A percentile compares a stretch with the other conserved stretches of the same genome.
Evolutionary conservation across 2,888 invertebrate genomes (phyloP).

Genomic region (Brenthis ino): DNA sequence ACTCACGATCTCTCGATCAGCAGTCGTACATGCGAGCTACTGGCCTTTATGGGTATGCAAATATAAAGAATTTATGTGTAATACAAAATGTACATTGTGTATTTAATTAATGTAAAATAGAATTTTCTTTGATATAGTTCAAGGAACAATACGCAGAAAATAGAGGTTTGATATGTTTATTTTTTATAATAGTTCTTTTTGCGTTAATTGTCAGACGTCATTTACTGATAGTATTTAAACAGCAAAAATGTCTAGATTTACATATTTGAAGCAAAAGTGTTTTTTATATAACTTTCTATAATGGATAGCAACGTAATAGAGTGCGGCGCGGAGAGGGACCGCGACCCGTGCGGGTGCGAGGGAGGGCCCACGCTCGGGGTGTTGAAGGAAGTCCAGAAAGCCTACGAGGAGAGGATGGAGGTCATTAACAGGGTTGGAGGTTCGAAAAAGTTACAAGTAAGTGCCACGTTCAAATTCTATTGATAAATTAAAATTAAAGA

Average conservation of each 20-base stretch:
- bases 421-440: slow-evolving; percentile 77
- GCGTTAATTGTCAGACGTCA: no score
- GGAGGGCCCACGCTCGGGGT: slow-evolving; percentile 68
- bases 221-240: background rate
- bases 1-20: no score
- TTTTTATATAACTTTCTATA: background rate
- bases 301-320: slow-evolving; percentile 47
- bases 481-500: background rate
- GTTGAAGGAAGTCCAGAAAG: slow-evolving; percentile 82
- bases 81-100: no score
- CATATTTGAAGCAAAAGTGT: slow-evolving; percentile 22
- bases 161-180: no score
- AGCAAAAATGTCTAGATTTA: slow-evolving; percentile 8
- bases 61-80: no score
- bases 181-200: no score
- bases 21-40: no score
- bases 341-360: slow-evolving; percentile 48
- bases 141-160: no score
- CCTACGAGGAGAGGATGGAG: slow-evolving; percentile 84
- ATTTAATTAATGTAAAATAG: no score
- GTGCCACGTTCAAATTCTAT: background rate
- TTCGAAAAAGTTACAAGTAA: slow-evolving; percentile 55
- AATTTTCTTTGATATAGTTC: no score
- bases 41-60: no score
- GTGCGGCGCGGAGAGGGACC: slow-evolving; percentile 48